phyloP scores from a whole-genome alignment of 2,113 vertebrate genomes.

The Sylvietta virens region DNA sequence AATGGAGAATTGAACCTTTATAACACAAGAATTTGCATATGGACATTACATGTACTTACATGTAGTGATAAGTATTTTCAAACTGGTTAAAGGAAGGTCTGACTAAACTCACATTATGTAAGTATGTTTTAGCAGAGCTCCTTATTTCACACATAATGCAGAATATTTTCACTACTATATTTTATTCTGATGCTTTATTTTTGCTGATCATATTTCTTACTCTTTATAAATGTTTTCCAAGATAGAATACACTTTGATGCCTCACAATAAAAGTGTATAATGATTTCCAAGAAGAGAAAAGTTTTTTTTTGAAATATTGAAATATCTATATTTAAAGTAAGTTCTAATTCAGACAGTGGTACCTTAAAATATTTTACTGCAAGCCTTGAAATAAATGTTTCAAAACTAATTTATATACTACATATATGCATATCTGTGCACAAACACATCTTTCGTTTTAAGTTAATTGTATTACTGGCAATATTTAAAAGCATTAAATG shows the following conservation, averaged over 20 bases:
- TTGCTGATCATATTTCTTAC: neutral
- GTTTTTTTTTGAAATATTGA: neutral
- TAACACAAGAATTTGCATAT: constrained; percentile 15
- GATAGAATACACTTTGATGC: neutral
- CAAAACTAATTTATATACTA: neutral
- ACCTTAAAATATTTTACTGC: neutral
- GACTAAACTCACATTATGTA: neutral
- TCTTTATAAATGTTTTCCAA: neutral
- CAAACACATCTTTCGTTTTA: neutral
- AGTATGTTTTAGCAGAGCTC: neutral
- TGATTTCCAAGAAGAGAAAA: neutral
- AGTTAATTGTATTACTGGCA: neutral
- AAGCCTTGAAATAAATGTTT: neutral
- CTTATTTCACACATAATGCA: neutral
- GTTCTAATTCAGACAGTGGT: neutral
- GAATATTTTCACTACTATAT: neutral
- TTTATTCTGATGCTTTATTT: neutral
- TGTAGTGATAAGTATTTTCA: neutral
- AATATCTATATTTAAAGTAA: neutral
- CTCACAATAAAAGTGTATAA: neutral
- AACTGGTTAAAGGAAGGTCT: neutral
- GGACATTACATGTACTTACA: constrained; percentile 8
- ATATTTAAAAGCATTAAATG: neutral
- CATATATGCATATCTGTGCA: neutral
- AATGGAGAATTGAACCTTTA: neutral